These are phyloP conservation scores for Ophioninae sp. DNA, from an alignment of 2,888 invertebrate genomes.

Conservation along the genomic window DNA sequence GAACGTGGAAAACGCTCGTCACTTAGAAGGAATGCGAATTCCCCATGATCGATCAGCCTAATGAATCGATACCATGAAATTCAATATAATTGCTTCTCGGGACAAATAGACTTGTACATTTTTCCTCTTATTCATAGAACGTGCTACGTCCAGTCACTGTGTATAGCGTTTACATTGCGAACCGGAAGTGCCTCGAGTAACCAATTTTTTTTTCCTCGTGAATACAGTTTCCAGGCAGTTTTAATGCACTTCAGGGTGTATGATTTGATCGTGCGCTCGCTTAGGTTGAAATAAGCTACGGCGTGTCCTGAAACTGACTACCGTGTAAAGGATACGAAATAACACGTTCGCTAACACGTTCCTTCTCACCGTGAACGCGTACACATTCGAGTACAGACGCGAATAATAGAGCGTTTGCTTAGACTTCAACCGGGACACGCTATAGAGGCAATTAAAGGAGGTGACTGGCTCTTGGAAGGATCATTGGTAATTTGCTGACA, in stretches of 20 bases:
- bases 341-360: slow-evolving; percentile 21
- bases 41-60: slow-evolving; percentile 11
- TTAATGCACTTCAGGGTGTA: neutral
- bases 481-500: slow-evolving; percentile 46
- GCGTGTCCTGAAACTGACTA: slow-evolving; percentile 1
- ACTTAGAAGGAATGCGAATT: slow-evolving; percentile 28
- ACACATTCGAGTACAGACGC: neutral
- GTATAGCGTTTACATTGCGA: neutral
- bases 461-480: slow-evolving; percentile 73
- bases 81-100: slow-evolving; percentile 12
- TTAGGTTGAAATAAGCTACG: neutral
- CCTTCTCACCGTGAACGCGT: neutral
- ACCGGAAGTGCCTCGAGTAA: neutral
- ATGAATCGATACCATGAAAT: slow-evolving; percentile 14
- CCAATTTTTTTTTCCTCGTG: neutral
- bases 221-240: neutral
- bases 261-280: neutral
- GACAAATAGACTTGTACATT: slow-evolving; percentile 14
- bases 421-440: slow-evolving; percentile 37
- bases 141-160: slow-evolving; percentile 14
- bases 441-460: slow-evolving; percentile 76
- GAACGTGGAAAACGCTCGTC: slow-evolving; percentile 16
- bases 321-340: slow-evolving; percentile 15
- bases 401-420: slow-evolving; percentile 40
- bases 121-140: slow-evolving; percentile 30